These are phyloP conservation scores for Acleris sparsana DNA, from an alignment of 2,888 invertebrate genomes.

Conservation along the genomic window DNA sequence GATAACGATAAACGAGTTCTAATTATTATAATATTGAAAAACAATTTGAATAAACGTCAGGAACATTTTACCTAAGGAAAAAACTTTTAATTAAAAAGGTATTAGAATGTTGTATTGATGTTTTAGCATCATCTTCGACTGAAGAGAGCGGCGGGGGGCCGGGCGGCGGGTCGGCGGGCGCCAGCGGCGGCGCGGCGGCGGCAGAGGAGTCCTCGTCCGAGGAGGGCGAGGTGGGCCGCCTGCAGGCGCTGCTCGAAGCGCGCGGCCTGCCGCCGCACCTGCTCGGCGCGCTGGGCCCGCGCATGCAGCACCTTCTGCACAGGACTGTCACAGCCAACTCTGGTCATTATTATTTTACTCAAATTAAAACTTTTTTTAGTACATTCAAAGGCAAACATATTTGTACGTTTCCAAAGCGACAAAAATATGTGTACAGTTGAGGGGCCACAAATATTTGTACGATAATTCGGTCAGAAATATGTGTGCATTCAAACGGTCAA, in stretches of 20 bases:
- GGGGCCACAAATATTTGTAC: too few species aligned
- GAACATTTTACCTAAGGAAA: too few species aligned
- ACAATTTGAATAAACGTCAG: too few species aligned
- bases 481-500: too few species aligned
- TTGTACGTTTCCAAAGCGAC: too few species aligned
- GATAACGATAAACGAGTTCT: too few species aligned
- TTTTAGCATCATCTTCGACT: conserved; percentile 62
- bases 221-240: conserved; percentile 97
- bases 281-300: conserved; percentile 96
- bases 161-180: conserved; percentile 49
- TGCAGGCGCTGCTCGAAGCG: conserved; percentile 97
- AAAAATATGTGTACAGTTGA: too few species aligned
- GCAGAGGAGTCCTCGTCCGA: conserved; percentile 85
- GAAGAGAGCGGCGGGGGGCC: conserved; percentile 52
- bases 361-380: too few species aligned
- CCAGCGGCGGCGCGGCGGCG: conserved; percentile 67
- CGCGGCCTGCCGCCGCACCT: conserved; percentile 98
- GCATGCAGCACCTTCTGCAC: conserved; percentile 98
- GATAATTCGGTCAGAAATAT: too few species aligned
- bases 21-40: too few species aligned
- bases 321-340: conserved; percentile 93
- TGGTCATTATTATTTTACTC: conserved; percentile 47
- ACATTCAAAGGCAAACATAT: too few species aligned
- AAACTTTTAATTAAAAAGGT: too few species aligned
- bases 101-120: not conserved